Evolutionary conservation across 2,888 invertebrate species (phyloP).

Genomic region (Coenonympha glycerion): DNA sequence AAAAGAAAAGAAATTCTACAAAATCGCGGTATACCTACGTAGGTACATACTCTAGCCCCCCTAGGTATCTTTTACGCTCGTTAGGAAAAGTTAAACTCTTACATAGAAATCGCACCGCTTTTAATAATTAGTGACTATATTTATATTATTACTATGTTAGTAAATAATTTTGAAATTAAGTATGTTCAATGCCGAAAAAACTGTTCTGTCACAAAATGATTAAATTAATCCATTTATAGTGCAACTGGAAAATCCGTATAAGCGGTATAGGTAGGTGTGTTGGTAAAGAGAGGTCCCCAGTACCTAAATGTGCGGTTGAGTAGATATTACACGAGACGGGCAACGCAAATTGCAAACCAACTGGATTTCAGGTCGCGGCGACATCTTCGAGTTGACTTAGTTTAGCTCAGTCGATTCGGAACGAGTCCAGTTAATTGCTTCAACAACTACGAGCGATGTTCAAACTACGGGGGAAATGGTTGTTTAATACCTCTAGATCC

Average conservation of each 20-base stretch:
- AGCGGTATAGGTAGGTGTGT: not conserved
- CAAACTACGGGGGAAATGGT: not conserved
- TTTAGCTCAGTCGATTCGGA: conserved; percentile 25
- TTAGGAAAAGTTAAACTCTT: no score
- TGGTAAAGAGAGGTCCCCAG: not conserved
- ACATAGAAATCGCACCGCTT: no score
- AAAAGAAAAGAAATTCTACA: no score
- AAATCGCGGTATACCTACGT: no score
- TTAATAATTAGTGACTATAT: no score
- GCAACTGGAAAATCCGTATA: not conserved
- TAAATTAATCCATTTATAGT: no score
- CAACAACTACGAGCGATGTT: conserved; percentile 34
- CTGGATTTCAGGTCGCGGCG: conserved; percentile 2
- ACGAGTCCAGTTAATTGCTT: conserved; percentile 53
- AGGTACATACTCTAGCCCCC: no score
- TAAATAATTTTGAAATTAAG: no score
- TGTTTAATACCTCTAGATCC: not conserved
- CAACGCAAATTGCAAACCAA: conserved; percentile 9
- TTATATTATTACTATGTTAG: no score
- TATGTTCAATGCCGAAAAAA: no score
- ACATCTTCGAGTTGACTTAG: conserved; percentile 12
- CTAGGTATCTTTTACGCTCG: no score
- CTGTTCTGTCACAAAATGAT: no score
- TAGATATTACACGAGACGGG: conserved; percentile 5
- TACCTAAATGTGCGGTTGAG: conserved; percentile 1